A percentile compares a stretch with the other conserved stretches of the same genome.
These are phyloP conservation scores for Eilema sororculum DNA, from an alignment of 2,888 invertebrate species.

Conservation along the genomic window DNA sequence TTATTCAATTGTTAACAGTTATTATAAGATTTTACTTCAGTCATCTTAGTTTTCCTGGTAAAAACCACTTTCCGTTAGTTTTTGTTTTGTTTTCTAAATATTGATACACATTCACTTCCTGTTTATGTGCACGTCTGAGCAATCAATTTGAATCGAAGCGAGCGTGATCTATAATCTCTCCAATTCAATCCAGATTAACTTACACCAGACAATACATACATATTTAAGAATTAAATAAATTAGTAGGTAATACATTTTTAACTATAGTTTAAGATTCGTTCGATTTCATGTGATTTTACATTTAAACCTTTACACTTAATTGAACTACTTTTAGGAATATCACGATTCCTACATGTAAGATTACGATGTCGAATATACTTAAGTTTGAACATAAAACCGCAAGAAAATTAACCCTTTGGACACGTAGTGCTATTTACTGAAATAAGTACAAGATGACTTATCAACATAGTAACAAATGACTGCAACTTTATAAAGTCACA, in stretches of 20 bases:
- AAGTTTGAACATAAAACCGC: slow-evolving; percentile 69
- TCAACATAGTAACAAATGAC: slow-evolving; percentile 47
- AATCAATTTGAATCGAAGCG: slow-evolving; percentile 33
- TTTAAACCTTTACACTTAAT: slow-evolving; percentile 58
- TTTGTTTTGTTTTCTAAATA: slow-evolving; percentile 41
- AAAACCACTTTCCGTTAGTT: slow-evolving; percentile 54
- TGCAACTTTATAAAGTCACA: slow-evolving; percentile 49
- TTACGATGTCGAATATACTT: slow-evolving; percentile 29
- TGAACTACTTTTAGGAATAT: slow-evolving; percentile 50
- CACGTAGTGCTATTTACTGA: slow-evolving; percentile 53
- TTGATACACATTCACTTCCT: slow-evolving; percentile 42
- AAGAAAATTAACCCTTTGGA: slow-evolving; percentile 56
- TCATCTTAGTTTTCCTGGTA: slow-evolving; percentile 75
- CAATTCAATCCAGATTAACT: slow-evolving; percentile 37
- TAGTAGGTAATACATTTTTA: slow-evolving; percentile 67
- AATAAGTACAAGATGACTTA: slow-evolving; percentile 48
- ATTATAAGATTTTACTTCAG: slow-evolving; percentile 83
- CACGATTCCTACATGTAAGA: slow-evolving; percentile 36
- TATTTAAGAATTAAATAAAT: slow-evolving; percentile 62
- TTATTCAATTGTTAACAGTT: slow-evolving; percentile 86
- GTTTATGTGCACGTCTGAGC: slow-evolving; percentile 32
- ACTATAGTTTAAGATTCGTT: slow-evolving; percentile 63
- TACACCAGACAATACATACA: slow-evolving; percentile 39
- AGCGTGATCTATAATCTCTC: slow-evolving; percentile 12
- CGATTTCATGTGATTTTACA: slow-evolving; percentile 72